Base-by-base conservation (phyloP, 2,888 invertebrate genomes). In the Neuroscelio doddi region DNA sequence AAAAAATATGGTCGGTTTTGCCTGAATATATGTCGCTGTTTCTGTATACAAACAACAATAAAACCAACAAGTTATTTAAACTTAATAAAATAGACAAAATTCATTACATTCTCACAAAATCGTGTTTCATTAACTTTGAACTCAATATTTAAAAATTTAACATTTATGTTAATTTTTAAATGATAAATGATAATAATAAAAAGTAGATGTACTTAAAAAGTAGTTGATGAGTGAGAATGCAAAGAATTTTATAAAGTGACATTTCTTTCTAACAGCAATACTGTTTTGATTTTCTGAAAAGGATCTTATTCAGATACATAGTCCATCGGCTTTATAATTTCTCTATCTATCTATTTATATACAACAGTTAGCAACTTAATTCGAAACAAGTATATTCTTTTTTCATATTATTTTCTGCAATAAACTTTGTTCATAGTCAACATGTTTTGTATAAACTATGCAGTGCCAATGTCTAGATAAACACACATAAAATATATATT, bases 401-500 rank as follows among this genome's bases (percentile, higher is more conserved):
- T 39, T 65, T 61, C 46, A 44, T 51, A 21, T n/a, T 34, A 29
- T 51, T 44, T 53, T 68, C 63, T 55, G 67, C 63, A 66, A 71
- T 70, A 71, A 71, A 70, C 46, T 69, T 70, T 68, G 50, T 44
- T 61, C 58, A 68, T 69, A 70, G 63, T 76, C 71, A 76, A 77
- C 75, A 73, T 72, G 52, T 63, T 68, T 73, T 68, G 72, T 77
- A 78, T 81, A 81, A 81, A 79, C 81, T 82, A 82, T 80, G 72
- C 74, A 75, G 73, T 79, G 77, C 73, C 77, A 76, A 77, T 76
- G 73, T 74, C 78, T 79, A 77, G 76, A 76, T 78, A 79, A 77
- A 76, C 80, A 79, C 77, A 78, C 78, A 76, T 78, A 80, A 81
- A 81, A 82, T 81, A 81, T 79, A 81, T 77, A 47, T 59, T 72